Percentiles rank a stretch among this genome's conserved stretches.
These are phyloP conservation scores for Hypercompe scribonia DNA, from an alignment of 2,888 invertebrate genomes.

Conservation along the genomic window DNA sequence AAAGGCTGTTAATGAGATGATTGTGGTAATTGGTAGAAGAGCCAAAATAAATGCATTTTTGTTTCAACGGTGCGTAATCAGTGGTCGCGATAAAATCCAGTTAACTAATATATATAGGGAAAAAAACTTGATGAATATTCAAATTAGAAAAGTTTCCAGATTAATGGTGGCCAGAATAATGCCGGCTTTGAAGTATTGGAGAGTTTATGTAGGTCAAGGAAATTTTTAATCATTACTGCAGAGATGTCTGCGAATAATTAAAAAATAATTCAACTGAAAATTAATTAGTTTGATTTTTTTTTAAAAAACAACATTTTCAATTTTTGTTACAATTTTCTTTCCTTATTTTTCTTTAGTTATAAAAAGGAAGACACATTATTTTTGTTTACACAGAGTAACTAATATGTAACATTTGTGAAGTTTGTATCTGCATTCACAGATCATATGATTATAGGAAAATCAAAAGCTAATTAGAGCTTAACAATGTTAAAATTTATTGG, in stretches of 20 bases:
- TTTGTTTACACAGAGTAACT: background rate
- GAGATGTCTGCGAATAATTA: constrained; percentile 11
- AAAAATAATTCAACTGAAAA: constrained; percentile 12
- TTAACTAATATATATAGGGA: constrained; percentile 28
- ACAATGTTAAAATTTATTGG: background rate
- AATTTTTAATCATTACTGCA: constrained; percentile 14
- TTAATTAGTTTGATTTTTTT: constrained; percentile 14
- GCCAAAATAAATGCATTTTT: constrained; percentile 24
- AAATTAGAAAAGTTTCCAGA: constrained; percentile 37
- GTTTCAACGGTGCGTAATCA: constrained; percentile 21
- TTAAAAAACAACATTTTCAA: background rate
- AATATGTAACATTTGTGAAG: background rate
- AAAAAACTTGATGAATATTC: constrained; percentile 46
- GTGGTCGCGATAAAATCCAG: constrained; percentile 31
- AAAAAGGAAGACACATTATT: background rate
- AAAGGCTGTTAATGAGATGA: too few relatives aligned
- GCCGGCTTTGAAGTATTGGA: constrained; percentile 23
- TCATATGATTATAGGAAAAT: background rate
- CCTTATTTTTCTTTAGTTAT: background rate
- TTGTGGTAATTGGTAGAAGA: too few relatives aligned
- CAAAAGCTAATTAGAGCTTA: background rate
- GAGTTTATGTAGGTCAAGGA: constrained; percentile 30
- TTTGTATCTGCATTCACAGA: background rate
- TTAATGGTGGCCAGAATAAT: constrained; percentile 35
- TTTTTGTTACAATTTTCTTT: too few relatives aligned